A percentile compares a stretch with the other conserved stretches of the same genome.
Evolutionary conservation across 2,113 vertebrate genomes (phyloP).

Genomic region (Strigops habroptila): DNA sequence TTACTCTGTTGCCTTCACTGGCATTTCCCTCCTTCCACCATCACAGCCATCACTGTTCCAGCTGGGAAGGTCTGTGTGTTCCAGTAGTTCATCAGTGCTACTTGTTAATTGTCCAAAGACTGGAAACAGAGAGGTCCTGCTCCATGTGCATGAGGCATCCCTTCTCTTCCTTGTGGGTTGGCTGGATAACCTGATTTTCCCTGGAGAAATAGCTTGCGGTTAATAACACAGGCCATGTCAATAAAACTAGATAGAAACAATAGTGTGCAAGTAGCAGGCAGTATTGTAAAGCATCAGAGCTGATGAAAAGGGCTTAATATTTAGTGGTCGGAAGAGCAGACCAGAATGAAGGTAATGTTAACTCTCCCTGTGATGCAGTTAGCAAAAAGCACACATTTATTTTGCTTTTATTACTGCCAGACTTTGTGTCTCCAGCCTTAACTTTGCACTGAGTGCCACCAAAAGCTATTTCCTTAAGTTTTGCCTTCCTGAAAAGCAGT

Average conservation of each 20-base stretch:
- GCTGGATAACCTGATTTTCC: not conserved
- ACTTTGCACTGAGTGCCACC: not conserved
- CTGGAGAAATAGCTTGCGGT: not conserved
- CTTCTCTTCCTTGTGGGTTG: not conserved
- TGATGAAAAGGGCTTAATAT: not conserved
- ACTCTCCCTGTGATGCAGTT: not conserved
- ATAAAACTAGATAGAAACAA: not conserved
- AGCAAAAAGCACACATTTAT: not conserved
- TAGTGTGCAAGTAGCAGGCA: not conserved
- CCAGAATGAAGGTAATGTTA: not conserved
- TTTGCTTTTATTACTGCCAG: not conserved
- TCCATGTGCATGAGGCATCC: not conserved
- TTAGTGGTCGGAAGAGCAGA: not conserved
- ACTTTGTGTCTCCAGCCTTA: not conserved
- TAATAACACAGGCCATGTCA: not conserved
- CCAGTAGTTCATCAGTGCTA: not conserved
- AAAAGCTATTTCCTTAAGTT: not conserved
- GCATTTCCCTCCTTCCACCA: not conserved
- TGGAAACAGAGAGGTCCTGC: not conserved
- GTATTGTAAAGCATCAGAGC: not conserved
- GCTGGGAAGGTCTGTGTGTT: not conserved
- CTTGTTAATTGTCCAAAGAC: not conserved
- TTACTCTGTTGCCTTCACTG: not conserved
- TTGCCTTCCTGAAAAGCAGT: not conserved
- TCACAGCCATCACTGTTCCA: not conserved